Base-by-base conservation (phyloP, 2,797 vertebrate genomes). In the Notolabrus celidotus region DNA sequence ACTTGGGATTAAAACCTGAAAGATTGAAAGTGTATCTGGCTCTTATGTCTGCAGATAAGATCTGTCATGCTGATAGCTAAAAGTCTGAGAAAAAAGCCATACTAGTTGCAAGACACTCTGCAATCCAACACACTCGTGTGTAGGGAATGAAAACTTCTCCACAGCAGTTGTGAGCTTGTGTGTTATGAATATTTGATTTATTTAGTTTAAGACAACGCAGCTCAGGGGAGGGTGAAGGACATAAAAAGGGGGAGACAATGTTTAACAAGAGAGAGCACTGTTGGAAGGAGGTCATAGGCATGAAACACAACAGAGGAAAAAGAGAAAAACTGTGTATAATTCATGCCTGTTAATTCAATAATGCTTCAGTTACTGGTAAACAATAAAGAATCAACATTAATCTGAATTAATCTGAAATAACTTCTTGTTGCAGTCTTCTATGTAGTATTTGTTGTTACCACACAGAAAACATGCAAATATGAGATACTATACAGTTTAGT, bases 171-270 rank as follows among this genome's bases (percentile, higher is more conserved):
- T 52, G 39, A 56, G 58, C 60, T 41, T 10, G 38, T 27, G 33
- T 61, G 47, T 17, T 59, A 47, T 85, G 75, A 86, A 86, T 86
- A 86, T 88, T 88, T 80, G 56, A 88, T 84, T 57, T 79, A 67
- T 86, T 88, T 74, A 62, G 80, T 63, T 71, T 50, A 71, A 66
- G 62, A 83, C 81, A 78, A 43, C 54, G 8, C 29, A 27, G 55
- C 61, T 34, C 27, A 7, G 58, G 10, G 16, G 31, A 7, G 58
- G 36, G 16, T 14, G 47, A 57, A 7, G 19, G 50, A 64, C 60
- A 56, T 15, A 61, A 33, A 71, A 79, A 31, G 43, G 41, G 65
- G 53, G 53, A 73, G 43, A 81, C 71, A 53, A 67, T 62, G 61
- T 74, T 50, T 72, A 82, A 88, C 84, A 74, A 69, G 23, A 54